Conservation (phyloP, 1,140 invertebrate species). For the Batillaria attramentaria region DNA sequence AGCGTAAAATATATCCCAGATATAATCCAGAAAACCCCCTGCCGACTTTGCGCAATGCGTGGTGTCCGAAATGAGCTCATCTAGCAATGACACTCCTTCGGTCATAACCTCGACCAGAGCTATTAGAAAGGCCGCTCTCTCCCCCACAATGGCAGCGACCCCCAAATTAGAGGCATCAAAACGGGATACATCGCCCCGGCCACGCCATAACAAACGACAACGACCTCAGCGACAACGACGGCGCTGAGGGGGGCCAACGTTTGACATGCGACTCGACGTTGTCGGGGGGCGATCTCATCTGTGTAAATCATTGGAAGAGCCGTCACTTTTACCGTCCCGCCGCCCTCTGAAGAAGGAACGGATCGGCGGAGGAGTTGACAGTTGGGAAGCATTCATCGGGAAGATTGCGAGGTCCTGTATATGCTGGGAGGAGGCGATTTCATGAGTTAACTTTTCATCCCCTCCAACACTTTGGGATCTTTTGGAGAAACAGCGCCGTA, state of each 20-base stretch:
- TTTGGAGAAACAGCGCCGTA: too few relatives aligned
- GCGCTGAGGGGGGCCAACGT: constrained; percentile 1
- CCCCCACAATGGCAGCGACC: constrained; percentile 6
- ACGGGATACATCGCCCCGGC: constrained; percentile 12
- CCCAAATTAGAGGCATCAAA: constrained; percentile 16
- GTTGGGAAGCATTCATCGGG: neutral
- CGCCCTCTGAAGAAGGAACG: neutral
- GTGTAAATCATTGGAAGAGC: neutral
- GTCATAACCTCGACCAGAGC: neutral
- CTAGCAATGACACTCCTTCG: neutral
- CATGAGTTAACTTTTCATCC: neutral
- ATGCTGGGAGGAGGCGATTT: too few relatives aligned
- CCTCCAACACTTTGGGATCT: too few relatives aligned
- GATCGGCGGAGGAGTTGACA: neutral
- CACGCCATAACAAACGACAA: constrained; percentile 11
- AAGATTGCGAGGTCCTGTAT: too few relatives aligned
- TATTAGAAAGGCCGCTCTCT: constrained; percentile 10
- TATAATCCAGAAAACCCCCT: neutral
- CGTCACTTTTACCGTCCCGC: neutral
- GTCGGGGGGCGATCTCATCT: neutral
- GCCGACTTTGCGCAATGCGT: neutral
- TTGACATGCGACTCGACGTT: constrained; percentile 6
- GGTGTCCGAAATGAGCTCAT: neutral
- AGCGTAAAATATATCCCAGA: too few relatives aligned
- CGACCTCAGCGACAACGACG: constrained; percentile 4